Conservation (phyloP, 2,113 vertebrate genomes). For the Microcebus lehilahytsara region DNA sequence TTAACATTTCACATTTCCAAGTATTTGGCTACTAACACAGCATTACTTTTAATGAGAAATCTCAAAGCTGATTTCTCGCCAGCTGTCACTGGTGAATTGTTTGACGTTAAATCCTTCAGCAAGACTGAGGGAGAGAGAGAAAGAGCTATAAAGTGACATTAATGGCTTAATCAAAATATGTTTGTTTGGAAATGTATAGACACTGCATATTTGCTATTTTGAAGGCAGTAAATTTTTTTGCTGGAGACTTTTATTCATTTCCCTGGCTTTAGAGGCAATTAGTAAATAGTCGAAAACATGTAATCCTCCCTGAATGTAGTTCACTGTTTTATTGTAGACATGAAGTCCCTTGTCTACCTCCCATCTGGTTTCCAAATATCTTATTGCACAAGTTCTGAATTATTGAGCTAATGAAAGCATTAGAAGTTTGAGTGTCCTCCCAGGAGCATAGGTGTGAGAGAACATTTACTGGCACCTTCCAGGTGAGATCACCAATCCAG, state of each 20-base stretch:
- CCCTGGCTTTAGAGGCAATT: constrained; percentile 50
- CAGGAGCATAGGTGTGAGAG: background rate
- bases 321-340: background rate
- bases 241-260: constrained; percentile 54
- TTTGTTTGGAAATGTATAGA: constrained; percentile 72
- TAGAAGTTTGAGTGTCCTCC: background rate
- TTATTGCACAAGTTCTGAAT: background rate
- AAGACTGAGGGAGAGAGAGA: constrained; percentile 65
- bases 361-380: background rate
- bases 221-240: constrained; percentile 58
- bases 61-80: constrained; percentile 81
- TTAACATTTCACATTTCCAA: constrained; percentile 83
- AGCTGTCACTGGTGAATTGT: constrained; percentile 82
- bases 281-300: constrained; percentile 53
- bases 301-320: constrained; percentile 7
- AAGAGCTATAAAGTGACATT: constrained; percentile 76
- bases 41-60: constrained; percentile 85
- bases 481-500: background rate
- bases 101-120: constrained; percentile 79
- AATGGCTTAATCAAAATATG: constrained; percentile 75
- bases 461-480: background rate
- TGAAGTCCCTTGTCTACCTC: background rate
- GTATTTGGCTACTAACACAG: constrained; percentile 82
- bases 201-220: constrained; percentile 64
- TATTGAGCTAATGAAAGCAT: background rate